phyloP scores from a whole-genome alignment of 2,888 invertebrate species.

The Drosophila rubida region DNA sequence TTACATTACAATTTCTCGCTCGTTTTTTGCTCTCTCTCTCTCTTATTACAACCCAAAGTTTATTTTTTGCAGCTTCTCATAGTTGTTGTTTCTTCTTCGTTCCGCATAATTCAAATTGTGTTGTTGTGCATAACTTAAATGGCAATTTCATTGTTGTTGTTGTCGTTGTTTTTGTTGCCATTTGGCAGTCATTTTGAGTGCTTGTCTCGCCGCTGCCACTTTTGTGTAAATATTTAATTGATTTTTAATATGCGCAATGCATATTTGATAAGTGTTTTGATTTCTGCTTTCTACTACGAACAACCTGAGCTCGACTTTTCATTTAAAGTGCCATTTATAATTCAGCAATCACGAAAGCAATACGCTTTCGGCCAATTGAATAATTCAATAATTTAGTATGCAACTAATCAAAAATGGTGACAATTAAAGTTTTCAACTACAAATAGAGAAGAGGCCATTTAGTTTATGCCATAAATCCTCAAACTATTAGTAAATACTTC shows the following conservation, averaged over 20 bases:
- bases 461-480: too few relatives aligned
- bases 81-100: conserved; percentile 19
- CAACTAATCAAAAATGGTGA: not conserved
- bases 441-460: not conserved
- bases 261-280: conserved; percentile 66
- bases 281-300: conserved; percentile 15
- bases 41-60: conserved; percentile 1
- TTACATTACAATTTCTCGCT: conserved; percentile 64
- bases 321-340: conserved; percentile 34
- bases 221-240: conserved; percentile 77
- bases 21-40: conserved; percentile 5
- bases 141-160: conserved; percentile 24
- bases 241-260: conserved; percentile 73
- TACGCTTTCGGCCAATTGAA: conserved; percentile 13
- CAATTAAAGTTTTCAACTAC: conserved; percentile 9
- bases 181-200: conserved; percentile 52
- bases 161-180: conserved; percentile 22
- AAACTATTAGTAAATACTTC: not conserved
- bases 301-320: conserved; percentile 15
- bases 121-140: conserved; percentile 36
- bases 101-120: conserved; percentile 47
- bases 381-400: conserved; percentile 3
- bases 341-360: not conserved
- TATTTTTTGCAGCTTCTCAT: not conserved
- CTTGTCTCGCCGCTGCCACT: conserved; percentile 34